Evolutionary conservation across 2,797 vertebrate species (phyloP).

Genomic region (Eleutherodactylus coqui): DNA sequence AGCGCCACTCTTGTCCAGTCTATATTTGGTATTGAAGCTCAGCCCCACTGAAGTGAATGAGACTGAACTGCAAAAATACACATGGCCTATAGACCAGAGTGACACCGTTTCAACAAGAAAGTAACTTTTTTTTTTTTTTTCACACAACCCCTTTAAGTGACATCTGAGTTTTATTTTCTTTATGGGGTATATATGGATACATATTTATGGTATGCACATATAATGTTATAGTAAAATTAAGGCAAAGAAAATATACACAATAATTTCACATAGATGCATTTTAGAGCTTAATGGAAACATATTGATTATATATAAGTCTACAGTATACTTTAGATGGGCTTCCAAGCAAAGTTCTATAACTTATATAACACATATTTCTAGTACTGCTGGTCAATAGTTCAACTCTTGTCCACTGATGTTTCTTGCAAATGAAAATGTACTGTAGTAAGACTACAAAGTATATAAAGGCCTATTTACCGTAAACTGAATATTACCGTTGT

Average conservation of each 20-base stretch:
- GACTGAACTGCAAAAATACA: neutral
- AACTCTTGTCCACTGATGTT: constrained; percentile 72
- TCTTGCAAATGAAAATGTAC: constrained; percentile 76
- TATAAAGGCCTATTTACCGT: constrained; percentile 79
- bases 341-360: constrained; percentile 25
- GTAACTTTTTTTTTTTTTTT: neutral
- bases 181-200: constrained; percentile 7
- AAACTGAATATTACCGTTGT: constrained; percentile 78
- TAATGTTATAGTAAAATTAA: constrained; percentile 28
- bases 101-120: neutral
- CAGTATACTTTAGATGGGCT: constrained; percentile 48
- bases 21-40: neutral
- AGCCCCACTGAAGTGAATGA: neutral
- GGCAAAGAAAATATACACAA: constrained; percentile 29
- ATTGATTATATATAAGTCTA: constrained; percentile 17
- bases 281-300: constrained; percentile 3
- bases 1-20: neutral
- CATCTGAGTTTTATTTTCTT: constrained; percentile 12
- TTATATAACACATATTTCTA: constrained; percentile 19
- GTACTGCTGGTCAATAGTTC: constrained; percentile 67
- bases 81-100: neutral
- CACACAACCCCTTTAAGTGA: constrained; percentile 1
- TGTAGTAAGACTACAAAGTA: constrained; percentile 79
- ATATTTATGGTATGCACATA: constrained; percentile 40
- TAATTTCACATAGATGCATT: constrained; percentile 17